phyloP scores from a whole-genome alignment of 1,140 invertebrate genomes.

The Magallana angulata region DNA sequence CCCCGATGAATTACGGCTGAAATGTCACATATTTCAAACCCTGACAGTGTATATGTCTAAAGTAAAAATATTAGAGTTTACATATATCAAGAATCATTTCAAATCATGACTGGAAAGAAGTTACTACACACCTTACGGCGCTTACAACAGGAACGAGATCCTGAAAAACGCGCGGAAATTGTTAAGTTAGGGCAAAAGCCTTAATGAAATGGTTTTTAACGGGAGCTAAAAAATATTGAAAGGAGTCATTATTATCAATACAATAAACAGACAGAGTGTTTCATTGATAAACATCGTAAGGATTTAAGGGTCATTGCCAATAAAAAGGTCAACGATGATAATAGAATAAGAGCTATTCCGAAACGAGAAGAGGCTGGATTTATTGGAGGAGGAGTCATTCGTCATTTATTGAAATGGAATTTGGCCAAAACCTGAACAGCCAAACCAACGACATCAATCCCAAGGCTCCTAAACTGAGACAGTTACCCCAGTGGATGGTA shows the following conservation, averaged over 20 bases:
- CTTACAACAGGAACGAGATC: not conserved
- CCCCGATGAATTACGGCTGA: not conserved
- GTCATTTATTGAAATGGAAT: too few relatives aligned
- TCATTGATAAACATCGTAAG: not conserved
- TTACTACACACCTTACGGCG: not conserved
- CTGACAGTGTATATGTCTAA: not conserved
- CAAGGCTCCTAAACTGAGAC: too few relatives aligned
- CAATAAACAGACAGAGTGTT: not conserved
- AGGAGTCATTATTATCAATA: not conserved
- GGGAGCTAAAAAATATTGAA: not conserved
- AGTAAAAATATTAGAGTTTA: not conserved
- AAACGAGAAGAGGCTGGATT: not conserved
- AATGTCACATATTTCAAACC: not conserved
- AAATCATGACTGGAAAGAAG: not conserved
- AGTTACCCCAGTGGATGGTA: too few relatives aligned
- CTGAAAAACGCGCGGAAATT: not conserved
- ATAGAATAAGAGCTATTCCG: not conserved
- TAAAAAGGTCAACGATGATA: not conserved
- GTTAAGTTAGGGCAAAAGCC: not conserved
- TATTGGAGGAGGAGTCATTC: not conserved
- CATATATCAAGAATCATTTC: not conserved
- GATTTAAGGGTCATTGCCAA: not conserved
- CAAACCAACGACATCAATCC: too few relatives aligned
- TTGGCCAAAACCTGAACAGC: too few relatives aligned
- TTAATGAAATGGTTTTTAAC: not conserved